Evolutionary conservation across 2,113 vertebrate species (phyloP).

Genomic region (Lontra canadensis): DNA sequence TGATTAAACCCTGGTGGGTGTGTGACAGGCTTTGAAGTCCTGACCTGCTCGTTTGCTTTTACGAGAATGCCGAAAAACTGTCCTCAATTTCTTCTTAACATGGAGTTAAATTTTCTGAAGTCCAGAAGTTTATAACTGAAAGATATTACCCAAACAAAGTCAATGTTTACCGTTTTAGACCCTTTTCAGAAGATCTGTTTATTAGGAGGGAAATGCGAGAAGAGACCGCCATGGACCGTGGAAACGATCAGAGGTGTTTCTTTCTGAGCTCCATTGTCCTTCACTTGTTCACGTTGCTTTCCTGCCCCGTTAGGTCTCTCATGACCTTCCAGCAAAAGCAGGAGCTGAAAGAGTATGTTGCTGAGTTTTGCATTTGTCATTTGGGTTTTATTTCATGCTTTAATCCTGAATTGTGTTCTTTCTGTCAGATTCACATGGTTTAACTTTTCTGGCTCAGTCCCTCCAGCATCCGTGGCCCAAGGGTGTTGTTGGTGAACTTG

Average conservation of each 20-base stretch:
- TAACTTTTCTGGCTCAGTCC: slow-evolving; percentile 54
- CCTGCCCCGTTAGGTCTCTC: not conserved
- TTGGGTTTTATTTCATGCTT: not conserved
- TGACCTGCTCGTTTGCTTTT: slow-evolving; percentile 11
- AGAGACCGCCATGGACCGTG: accelerated
- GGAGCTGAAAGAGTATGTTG: not conserved
- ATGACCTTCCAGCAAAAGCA: not conserved
- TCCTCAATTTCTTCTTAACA: not conserved
- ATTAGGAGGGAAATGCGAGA: not conserved
- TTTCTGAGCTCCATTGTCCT: not conserved
- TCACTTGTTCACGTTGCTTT: not conserved
- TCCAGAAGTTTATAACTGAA: not conserved
- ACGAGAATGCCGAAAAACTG: not conserved
- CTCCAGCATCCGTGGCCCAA: not conserved
- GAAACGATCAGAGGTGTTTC: not conserved
- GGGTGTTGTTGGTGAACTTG: not conserved
- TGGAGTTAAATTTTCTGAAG: not conserved
- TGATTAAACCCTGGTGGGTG: not conserved
- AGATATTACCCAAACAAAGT: not conserved
- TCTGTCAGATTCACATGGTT: slow-evolving; percentile 17
- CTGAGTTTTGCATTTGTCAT: not conserved
- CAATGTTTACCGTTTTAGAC: not conserved
- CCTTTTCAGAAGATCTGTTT: not conserved
- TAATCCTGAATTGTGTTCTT: slow-evolving; percentile 1
- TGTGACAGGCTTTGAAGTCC: not conserved